Conservation (phyloP, 1,140 invertebrate genomes). For the Drosophila kanapiae region DNA sequence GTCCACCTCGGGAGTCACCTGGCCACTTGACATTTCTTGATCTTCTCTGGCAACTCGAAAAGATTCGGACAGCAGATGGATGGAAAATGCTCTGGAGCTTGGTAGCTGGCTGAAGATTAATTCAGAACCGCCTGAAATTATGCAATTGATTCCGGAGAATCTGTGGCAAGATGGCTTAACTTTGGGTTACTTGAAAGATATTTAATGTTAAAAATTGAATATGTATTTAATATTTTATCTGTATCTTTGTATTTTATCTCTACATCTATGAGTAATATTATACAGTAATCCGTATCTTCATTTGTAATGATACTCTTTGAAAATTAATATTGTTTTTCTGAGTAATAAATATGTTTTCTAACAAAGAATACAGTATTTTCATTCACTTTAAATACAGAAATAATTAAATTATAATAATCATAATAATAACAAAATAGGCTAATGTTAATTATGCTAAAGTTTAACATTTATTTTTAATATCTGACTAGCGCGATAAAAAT, state of each 20-base stretch:
- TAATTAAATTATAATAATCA: too few relatives aligned
- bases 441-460: too few relatives aligned
- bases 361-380: not conserved
- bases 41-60: not conserved
- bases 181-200: too few relatives aligned
- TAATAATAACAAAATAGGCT: too few relatives aligned
- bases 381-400: not conserved
- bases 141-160: slow-evolving; percentile 6
- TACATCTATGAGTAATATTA: not conserved
- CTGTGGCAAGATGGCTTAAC: too few relatives aligned
- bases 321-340: not conserved
- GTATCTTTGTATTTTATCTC: not conserved
- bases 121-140: slow-evolving; percentile 52
- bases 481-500: too few relatives aligned
- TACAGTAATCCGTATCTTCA: rapidly evolving
- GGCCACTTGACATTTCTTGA: slow-evolving; percentile 33
- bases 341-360: not conserved
- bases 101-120: not conserved
- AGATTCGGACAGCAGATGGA: slow-evolving; percentile 16
- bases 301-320: not conserved
- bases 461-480: too few relatives aligned
- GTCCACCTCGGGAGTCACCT: slow-evolving; percentile 14
- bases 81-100: not conserved
- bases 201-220: too few relatives aligned
- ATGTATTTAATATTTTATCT: too few relatives aligned